These are phyloP conservation scores for Cremastobaeus sp. DNA, from an alignment of 2,888 invertebrate species.

Conservation along the genomic window DNA sequence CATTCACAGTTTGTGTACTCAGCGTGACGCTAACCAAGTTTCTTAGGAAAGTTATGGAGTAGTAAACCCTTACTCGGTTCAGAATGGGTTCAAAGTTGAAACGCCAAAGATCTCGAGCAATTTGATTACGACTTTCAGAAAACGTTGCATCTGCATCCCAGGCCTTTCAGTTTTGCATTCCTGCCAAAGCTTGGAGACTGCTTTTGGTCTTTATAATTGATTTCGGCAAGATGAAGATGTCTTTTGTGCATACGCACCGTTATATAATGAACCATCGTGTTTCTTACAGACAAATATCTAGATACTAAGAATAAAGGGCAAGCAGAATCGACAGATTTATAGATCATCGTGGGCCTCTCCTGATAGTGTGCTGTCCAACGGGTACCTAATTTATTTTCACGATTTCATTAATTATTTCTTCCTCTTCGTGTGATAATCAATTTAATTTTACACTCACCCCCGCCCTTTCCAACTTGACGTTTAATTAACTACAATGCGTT, in stretches of 20 bases:
- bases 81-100: conserved; percentile 7
- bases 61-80: neutral
- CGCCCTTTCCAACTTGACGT: neutral
- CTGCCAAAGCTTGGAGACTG: conserved; percentile 14
- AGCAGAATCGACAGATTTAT: conserved; percentile 78
- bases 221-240: conserved; percentile 13
- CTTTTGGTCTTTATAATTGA: neutral
- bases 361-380: conserved; percentile 75
- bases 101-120: too few relatives aligned
- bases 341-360: conserved; percentile 75
- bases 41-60: neutral
- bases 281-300: conserved; percentile 77
- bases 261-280: conserved; percentile 65
- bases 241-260: conserved; percentile 22
- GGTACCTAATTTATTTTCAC: conserved; percentile 76
- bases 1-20: conserved; percentile 8
- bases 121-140: too few relatives aligned
- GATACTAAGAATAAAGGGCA: conserved; percentile 77
- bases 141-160: too few relatives aligned
- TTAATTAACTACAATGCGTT: neutral
- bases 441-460: conserved; percentile 64
- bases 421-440: conserved; percentile 68
- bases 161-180: conserved; percentile 13
- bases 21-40: conserved; percentile 2
- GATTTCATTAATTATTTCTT: conserved; percentile 67